Percentiles rank a stretch among this genome's conserved stretches.
phyloP scores from a whole-genome alignment of 53 echinoderm and acorn worm species.

The Echinometra lucunter region DNA sequence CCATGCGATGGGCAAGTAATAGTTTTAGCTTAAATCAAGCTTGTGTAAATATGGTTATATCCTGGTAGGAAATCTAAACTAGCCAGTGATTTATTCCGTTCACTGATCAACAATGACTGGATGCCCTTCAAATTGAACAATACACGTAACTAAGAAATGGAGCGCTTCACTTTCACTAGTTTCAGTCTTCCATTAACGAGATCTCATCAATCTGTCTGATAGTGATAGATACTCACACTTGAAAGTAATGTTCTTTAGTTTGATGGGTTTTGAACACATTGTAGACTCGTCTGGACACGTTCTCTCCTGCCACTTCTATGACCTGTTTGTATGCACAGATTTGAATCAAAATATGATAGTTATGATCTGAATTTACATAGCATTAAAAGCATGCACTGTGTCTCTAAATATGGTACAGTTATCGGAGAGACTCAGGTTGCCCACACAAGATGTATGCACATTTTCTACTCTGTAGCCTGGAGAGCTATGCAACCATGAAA shows the following conservation, averaged over 20 bases:
- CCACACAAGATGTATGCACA: too few relatives aligned
- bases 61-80: not conserved
- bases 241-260: conserved; percentile 22
- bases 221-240: conserved; percentile 27
- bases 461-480: too few relatives aligned
- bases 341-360: too few relatives aligned
- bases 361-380: too few relatives aligned
- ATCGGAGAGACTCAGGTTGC: too few relatives aligned
- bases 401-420: too few relatives aligned
- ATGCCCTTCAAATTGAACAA: not conserved
- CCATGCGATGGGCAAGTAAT: not conserved
- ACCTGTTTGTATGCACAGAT: too few relatives aligned
- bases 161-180: not conserved
- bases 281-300: conserved; percentile 14
- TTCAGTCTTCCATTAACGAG: not conserved
- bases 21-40: not conserved
- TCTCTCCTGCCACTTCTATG: conserved; percentile 21
- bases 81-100: not conserved
- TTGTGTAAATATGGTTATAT: not conserved
- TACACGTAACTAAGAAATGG: not conserved
- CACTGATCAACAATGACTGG: not conserved
- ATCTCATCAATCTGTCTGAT: not conserved
- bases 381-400: too few relatives aligned
- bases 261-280: conserved; percentile 17
- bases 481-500: too few relatives aligned